Base-by-base conservation (phyloP, 2,113 vertebrate genomes). In the Alaudala cheleensis region DNA sequence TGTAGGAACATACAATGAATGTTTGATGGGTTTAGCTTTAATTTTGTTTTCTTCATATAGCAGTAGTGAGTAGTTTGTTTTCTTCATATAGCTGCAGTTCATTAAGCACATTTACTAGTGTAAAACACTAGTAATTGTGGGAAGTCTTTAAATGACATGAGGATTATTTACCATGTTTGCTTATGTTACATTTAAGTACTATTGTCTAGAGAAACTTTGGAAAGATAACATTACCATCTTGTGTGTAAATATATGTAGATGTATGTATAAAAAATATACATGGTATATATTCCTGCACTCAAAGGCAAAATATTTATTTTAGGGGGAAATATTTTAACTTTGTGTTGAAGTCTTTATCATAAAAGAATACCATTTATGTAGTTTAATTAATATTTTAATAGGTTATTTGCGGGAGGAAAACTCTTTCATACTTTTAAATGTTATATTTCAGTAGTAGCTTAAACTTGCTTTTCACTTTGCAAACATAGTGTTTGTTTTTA, bases 351-450 rank as follows among this genome's bases (percentile, higher is more conserved):
- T 12, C 22, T 42, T 50, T 44, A 14, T 56, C 12, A 23, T 20
- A 34, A n/a, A 86, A 56, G 12, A 45, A 34, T 45, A n/a, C 18
- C 19, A 22, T 57, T 65, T 80, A 62, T 20, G 9, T 31, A 61
- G 24, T 78, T 22, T 37, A 37, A 37, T 37, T 37, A 37, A 37
- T 37, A 37, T 62, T 70, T 54, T 29, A 53, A 9, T 31, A 34
- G 11, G 21, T 73, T 71, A 3, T 60, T 11, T 14, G 3, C 7
- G 13, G 8, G 4, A 15, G 13, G 3, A 6, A 14, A 18, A 2
- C 6, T 4, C 3, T 40, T 77, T 64, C 17, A 4, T 50, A 12
- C 34, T 58, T 85, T 62, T 39, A 64, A 76, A 37, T 60, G 23
- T 3, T 67, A 0, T 21, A 19, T 64, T 83, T 72, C 22, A 61